Percentiles rank a stretch among this genome's conserved stretches.
These are phyloP conservation scores for Tribolium madens DNA, from an alignment of 1,140 invertebrate genomes.

Conservation along the genomic window DNA sequence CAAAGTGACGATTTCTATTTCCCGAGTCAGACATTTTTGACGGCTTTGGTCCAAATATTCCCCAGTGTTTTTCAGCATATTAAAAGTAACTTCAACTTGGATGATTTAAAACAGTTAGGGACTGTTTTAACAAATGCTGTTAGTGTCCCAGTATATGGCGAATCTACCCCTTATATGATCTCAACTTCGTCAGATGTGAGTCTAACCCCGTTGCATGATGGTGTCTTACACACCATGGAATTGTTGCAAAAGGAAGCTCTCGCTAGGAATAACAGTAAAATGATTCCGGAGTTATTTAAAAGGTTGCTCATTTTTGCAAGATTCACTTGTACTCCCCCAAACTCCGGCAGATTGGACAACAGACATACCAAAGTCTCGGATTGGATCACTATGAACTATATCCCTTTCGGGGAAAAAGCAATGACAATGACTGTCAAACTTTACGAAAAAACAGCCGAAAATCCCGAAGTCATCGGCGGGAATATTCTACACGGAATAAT, in stretches of 20 bases:
- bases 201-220: constrained; percentile 86
- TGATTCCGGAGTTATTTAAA: constrained; percentile 84
- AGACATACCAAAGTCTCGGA: constrained; percentile 71
- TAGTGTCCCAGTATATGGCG: constrained; percentile 84
- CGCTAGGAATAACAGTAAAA: constrained; percentile 72
- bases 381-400: constrained; percentile 88
- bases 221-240: constrained; percentile 84
- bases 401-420: constrained; percentile 89
- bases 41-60: constrained; percentile 93
- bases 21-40: constrained; percentile 92
- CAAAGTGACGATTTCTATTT: constrained; percentile 76
- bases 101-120: constrained; percentile 85
- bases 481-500: constrained; percentile 84
- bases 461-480: constrained; percentile 80
- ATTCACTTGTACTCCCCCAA: constrained; percentile 78
- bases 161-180: constrained; percentile 84
- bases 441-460: constrained; percentile 84
- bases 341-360: constrained; percentile 71
- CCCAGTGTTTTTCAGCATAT: constrained; percentile 93
- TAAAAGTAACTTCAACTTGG: constrained; percentile 78
- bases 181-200: constrained; percentile 80
- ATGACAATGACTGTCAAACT: constrained; percentile 84
- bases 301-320: constrained; percentile 82
- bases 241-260: constrained; percentile 85
- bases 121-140: constrained; percentile 82